Evolutionary conservation across 1,140 invertebrate genomes (phyloP).

Genomic region (Conopomorpha cramerella): DNA sequence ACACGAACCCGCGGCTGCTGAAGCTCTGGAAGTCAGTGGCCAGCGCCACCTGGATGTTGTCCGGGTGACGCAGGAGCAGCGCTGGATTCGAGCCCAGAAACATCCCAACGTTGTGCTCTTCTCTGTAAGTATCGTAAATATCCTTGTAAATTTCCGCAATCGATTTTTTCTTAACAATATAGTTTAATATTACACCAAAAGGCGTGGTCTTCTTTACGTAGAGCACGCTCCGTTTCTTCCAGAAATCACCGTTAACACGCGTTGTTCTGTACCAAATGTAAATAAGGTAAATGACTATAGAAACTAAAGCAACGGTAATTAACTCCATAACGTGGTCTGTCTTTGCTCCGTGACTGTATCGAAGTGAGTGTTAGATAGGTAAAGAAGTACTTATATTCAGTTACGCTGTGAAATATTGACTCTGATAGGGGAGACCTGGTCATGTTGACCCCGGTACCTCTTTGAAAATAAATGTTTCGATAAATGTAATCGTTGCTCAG

Average conservation of each 20-base stretch:
- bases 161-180: slow-evolving; percentile 1
- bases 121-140: slow-evolving; percentile 3
- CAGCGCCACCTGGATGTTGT: slow-evolving; percentile 42
- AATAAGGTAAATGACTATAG: too few species aligned
- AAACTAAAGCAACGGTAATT: too few species aligned
- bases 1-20: slow-evolving; percentile 10
- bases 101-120: slow-evolving; percentile 1
- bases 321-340: too few species aligned
- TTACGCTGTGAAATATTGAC: too few species aligned
- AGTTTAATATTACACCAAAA: slow-evolving; percentile 1
- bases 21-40: slow-evolving; percentile 39
- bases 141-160: slow-evolving; percentile 5
- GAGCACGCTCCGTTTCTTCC: slow-evolving; percentile 2
- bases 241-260: slow-evolving; percentile 3
- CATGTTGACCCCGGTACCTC: too few species aligned
- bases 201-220: not conserved
- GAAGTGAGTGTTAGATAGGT: too few species aligned
- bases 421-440: too few species aligned
- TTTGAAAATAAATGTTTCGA: too few species aligned
- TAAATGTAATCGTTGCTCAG: too few species aligned
- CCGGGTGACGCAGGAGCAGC: slow-evolving; percentile 44
- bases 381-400: too few species aligned
- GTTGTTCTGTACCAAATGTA: too few species aligned
- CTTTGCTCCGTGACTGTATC: too few species aligned
- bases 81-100: slow-evolving; percentile 15